A percentile compares a stretch with the other conserved stretches of the same genome.
phyloP scores from a whole-genome alignment of 2,797 vertebrate genomes.

The Setipinna tenuifilis region DNA sequence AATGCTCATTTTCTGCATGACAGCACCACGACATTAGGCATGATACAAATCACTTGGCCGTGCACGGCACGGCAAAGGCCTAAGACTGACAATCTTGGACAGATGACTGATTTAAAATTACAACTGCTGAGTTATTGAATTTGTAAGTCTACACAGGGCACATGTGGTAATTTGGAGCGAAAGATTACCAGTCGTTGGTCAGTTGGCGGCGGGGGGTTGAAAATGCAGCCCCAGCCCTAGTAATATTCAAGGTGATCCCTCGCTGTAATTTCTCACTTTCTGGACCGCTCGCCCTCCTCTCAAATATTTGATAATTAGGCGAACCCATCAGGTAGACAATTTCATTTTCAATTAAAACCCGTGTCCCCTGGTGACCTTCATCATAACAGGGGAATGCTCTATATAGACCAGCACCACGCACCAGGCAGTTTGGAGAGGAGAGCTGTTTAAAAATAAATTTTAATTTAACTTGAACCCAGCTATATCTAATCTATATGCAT shows the following conservation, averaged over 20 bases:
- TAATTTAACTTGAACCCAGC: constrained; percentile 68
- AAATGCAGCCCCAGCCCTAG: constrained; percentile 36
- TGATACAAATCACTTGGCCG: constrained; percentile 74
- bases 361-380: constrained; percentile 72
- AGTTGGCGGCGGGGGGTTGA: constrained; percentile 42
- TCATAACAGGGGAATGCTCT: constrained; percentile 58
- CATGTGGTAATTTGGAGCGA: constrained; percentile 45
- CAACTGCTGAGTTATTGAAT: constrained; percentile 55
- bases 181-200: constrained; percentile 56
- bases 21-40: constrained; percentile 63
- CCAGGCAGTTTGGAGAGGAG: constrained; percentile 48
- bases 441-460: constrained; percentile 71
- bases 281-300: constrained; percentile 59
- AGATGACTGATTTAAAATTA: constrained; percentile 63
- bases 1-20: constrained; percentile 66
- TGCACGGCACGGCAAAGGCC: constrained; percentile 42
- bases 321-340: constrained; percentile 78
- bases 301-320: constrained; percentile 81
- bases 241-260: constrained; percentile 61
- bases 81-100: constrained; percentile 46
- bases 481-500: constrained; percentile 63
- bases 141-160: constrained; percentile 63
- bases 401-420: constrained; percentile 55
- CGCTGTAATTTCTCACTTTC: constrained; percentile 70
- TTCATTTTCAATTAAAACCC: constrained; percentile 80